Evolutionary conservation across 1,140 invertebrate species (phyloP).

Genomic region (Penaeus indicus): DNA sequence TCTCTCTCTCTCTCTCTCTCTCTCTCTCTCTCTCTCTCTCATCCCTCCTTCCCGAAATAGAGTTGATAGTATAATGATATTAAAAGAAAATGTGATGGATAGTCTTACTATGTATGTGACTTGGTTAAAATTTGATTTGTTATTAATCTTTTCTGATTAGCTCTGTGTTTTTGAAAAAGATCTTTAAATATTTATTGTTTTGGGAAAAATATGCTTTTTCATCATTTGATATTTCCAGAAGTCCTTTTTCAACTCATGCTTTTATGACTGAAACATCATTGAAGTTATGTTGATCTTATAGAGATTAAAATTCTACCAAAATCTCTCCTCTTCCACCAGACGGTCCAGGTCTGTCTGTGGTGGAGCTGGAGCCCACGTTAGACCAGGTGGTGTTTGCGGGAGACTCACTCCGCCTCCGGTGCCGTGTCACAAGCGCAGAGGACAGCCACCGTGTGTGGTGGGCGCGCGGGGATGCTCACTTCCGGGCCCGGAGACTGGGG

Average conservation of each 20-base stretch:
- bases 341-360: conserved; percentile 42
- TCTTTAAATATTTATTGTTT: no score
- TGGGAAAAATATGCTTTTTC: no score
- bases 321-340: conserved; percentile 19
- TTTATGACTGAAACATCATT: no score
- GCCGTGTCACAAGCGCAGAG: conserved; percentile 56
- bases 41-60: neutral
- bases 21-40: neutral
- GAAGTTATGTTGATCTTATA: no score
- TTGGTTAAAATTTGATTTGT: no score
- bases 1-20: neutral
- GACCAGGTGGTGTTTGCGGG: conserved; percentile 66
- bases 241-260: no score
- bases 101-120: no score
- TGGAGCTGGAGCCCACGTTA: conserved; percentile 62
- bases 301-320: neutral
- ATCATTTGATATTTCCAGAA: no score
- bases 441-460: conserved; percentile 49
- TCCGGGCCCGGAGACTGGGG: conserved; percentile 34
- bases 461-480: conserved; percentile 33
- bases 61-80: no score
- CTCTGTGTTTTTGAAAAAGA: no score
- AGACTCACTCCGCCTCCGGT: conserved; percentile 62
- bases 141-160: no score
- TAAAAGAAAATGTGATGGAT: no score